Conservation (phyloP, 2,888 invertebrate species). For the Drosophila meridionalis region DNA sequence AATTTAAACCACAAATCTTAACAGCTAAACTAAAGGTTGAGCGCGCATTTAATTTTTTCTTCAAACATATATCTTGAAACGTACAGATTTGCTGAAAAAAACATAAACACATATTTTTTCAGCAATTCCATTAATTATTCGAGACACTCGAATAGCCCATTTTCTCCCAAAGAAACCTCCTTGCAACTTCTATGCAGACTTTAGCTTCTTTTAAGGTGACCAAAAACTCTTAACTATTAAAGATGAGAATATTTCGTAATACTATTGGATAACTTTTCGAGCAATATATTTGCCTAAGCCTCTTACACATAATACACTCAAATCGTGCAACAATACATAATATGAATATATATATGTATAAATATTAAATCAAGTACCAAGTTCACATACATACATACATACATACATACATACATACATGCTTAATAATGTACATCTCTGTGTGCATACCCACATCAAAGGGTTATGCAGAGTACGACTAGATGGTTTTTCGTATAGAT, state of each 20-base stretch:
- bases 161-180: constrained; percentile 40
- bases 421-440: not conserved
- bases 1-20: constrained; percentile 20
- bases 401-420: constrained; percentile 9
- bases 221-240: constrained; percentile 58
- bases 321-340: constrained; percentile 12
- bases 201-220: constrained; percentile 60
- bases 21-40: constrained; percentile 71
- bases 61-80: constrained; percentile 33
- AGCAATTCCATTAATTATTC: constrained; percentile 14
- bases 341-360: not conserved
- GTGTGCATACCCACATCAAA: not conserved
- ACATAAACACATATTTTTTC: constrained; percentile 40
- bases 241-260: constrained; percentile 48
- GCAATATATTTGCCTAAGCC: constrained; percentile 80
- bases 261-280: constrained; percentile 69
- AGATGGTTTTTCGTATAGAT: constrained; percentile 26
- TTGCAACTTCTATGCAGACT: constrained; percentile 41
- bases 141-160: constrained; percentile 14
- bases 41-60: constrained; percentile 72
- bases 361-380: constrained; percentile 8
- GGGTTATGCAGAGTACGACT: constrained; percentile 7
- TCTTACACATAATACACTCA: constrained; percentile 56
- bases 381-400: constrained; percentile 17
- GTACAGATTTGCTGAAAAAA: constrained; percentile 45